Percentiles rank a stretch among this genome's conserved stretches.
Evolutionary conservation across 2,888 invertebrate genomes (phyloP).

Genomic region (Uropetala carovei): DNA sequence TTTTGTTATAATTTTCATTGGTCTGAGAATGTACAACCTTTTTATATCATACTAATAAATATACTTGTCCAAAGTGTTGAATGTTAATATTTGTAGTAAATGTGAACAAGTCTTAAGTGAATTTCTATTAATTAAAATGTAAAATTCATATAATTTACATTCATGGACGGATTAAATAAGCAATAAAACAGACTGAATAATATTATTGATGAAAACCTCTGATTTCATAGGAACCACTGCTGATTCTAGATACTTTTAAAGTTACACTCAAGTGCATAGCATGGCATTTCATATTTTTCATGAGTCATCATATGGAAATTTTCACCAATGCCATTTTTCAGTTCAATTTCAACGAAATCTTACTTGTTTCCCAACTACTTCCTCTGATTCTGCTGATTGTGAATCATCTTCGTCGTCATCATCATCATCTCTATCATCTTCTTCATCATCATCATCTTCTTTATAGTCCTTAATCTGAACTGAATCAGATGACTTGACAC

Average conservation of each 20-base stretch:
- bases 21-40: constrained; percentile 2
- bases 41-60: constrained; percentile 42
- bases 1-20: background rate
- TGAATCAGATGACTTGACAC: constrained; percentile 73
- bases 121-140: constrained; percentile 33
- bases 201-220: background rate
- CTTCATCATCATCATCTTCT: constrained; percentile 69
- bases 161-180: constrained; percentile 30
- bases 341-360: background rate
- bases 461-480: constrained; percentile 73
- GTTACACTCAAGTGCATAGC: no score
- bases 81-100: background rate
- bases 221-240: background rate
- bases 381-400: constrained; percentile 49
- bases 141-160: constrained; percentile 23
- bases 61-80: background rate
- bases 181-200: background rate
- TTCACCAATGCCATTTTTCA: background rate
- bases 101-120: constrained; percentile 12
- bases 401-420: constrained; percentile 44
- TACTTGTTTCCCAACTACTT: constrained; percentile 39
- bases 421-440: background rate
- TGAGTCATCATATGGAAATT: background rate
- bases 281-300: no score
- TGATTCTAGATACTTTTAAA: no score